Conservation (phyloP, 1,140 invertebrate genomes). For the Pseudomyrmex cubaensis region DNA sequence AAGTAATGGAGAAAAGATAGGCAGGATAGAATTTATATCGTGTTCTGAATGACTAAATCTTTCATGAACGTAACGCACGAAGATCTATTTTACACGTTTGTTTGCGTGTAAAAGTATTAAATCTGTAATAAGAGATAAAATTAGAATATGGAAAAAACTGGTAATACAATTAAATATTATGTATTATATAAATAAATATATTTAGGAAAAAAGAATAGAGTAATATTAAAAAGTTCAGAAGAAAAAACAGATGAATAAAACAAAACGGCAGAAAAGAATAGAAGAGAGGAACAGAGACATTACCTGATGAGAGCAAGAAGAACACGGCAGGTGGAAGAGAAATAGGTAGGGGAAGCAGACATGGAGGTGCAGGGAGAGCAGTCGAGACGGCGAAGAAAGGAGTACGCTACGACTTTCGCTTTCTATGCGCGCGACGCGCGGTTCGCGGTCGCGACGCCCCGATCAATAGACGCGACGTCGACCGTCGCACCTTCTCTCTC, state of each 20-base stretch:
- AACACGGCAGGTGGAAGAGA: slow-evolving; percentile 41
- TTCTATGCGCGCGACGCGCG: slow-evolving; percentile 78
- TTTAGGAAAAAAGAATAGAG: neutral
- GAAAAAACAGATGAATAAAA: neutral
- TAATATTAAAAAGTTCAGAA: neutral
- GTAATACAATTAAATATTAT: too few species aligned
- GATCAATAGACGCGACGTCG: slow-evolving; percentile 80
- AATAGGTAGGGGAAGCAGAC: slow-evolving; percentile 34
- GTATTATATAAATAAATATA: neutral
- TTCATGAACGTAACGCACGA: neutral
- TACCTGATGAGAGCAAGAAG: slow-evolving; percentile 58
- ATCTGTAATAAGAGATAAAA: too few species aligned
- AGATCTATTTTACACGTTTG: neutral
- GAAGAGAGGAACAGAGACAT: slow-evolving; percentile 2
- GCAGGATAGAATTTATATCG: slow-evolving; percentile 9
- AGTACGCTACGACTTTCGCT: slow-evolving; percentile 79
- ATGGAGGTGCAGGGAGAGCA: slow-evolving; percentile 25
- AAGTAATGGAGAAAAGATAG: slow-evolving; percentile 37
- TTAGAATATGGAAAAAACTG: too few species aligned
- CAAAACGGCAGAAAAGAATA: neutral
- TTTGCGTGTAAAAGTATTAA: neutral
- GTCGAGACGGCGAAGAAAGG: slow-evolving; percentile 76
- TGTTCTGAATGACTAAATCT: slow-evolving; percentile 21
- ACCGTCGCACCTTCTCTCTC: slow-evolving; percentile 37
- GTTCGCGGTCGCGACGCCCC: slow-evolving; percentile 75